Evolutionary conservation across 2,797 vertebrate species (phyloP).

Genomic region (Malurus leucopterus): DNA sequence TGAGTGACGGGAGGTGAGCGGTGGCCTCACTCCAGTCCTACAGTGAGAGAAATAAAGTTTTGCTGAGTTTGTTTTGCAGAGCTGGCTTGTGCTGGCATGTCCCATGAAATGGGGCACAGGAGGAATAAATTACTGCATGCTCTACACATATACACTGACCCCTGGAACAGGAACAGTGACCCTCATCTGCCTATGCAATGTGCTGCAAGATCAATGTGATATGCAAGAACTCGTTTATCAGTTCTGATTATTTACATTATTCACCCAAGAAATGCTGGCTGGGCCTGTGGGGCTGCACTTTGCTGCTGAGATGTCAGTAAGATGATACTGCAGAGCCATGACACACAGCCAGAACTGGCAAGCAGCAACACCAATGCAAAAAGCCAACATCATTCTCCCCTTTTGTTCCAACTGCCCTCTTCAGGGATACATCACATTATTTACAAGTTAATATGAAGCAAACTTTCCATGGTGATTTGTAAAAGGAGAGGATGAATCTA

Average conservation of each 20-base stretch:
- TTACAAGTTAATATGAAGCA: neutral
- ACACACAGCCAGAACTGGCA: neutral
- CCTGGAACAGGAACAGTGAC: neutral
- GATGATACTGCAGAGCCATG: neutral
- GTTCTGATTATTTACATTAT: neutral
- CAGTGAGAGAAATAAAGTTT: neutral
- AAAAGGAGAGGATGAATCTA: neutral
- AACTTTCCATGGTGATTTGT: neutral
- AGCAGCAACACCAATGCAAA: neutral
- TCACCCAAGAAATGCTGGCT: neutral
- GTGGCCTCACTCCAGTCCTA: neutral
- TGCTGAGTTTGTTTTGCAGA: neutral
- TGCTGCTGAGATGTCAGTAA: neutral
- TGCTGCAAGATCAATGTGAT: neutral
- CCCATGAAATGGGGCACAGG: neutral
- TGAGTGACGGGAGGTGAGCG: neutral
- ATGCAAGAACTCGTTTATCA: neutral
- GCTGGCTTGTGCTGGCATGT: neutral
- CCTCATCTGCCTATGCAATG: neutral
- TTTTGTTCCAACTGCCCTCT: neutral
- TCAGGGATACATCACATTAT: neutral
- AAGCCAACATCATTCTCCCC: rapidly evolving
- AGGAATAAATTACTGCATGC: neutral
- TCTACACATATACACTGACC: neutral
- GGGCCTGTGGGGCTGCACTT: neutral